Conservation (phyloP, 2,113 vertebrate species). For the Pluvianellus socialis region DNA sequence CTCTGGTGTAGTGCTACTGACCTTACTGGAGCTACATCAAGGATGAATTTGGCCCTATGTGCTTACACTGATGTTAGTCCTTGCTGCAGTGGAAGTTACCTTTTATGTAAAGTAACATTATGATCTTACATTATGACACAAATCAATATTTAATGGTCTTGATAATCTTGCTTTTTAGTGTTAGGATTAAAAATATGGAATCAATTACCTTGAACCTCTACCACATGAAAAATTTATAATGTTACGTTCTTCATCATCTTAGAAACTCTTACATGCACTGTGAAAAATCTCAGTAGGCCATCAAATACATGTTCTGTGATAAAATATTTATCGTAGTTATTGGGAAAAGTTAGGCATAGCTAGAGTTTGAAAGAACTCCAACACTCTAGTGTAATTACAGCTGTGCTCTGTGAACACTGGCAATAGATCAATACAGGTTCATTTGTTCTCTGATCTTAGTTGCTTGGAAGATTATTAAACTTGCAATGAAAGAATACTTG, state of each 20-base stretch:
- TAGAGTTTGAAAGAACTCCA: constrained; percentile 90
- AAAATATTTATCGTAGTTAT: constrained; percentile 97
- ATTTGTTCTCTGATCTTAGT: constrained; percentile 81
- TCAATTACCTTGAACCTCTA: constrained; percentile 84
- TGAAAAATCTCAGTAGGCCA: constrained; percentile 92
- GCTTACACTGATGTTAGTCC: background rate
- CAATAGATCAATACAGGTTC: constrained; percentile 80
- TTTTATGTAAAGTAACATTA: constrained; percentile 74
- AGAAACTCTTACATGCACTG: constrained; percentile 85
- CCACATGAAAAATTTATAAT: constrained; percentile 90
- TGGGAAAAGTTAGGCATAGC: constrained; percentile 85
- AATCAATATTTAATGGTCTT: constrained; percentile 84
- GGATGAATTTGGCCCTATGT: background rate
- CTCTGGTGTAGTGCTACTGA: background rate
- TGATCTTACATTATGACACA: constrained; percentile 77
- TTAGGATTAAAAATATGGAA: constrained; percentile 85
- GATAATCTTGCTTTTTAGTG: constrained; percentile 84
- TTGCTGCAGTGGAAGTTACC: constrained; percentile 55
- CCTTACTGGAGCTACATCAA: background rate
- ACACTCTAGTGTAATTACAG: constrained; percentile 89
- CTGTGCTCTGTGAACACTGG: constrained; percentile 74
- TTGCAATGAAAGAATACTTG: constrained; percentile 74
- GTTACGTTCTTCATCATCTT: constrained; percentile 88
- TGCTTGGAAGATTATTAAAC: constrained; percentile 75
- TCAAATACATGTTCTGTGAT: constrained; percentile 94